Conservation (phyloP, 2,888 invertebrate genomes). For the Hypselothyrea guttata region DNA sequence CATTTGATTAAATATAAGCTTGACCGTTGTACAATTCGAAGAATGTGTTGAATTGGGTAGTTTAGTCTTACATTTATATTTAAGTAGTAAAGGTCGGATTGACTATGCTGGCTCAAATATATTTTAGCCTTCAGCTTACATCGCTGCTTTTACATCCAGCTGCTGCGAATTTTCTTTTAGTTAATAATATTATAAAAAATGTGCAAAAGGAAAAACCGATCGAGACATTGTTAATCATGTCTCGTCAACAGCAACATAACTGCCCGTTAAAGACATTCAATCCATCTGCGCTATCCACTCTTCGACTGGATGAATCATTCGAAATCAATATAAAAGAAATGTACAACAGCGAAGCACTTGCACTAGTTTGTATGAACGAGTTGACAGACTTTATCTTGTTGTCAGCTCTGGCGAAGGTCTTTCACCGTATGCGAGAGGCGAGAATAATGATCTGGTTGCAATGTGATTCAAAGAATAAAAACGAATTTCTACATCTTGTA, state of each 20-base stretch:
- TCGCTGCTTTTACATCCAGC: background rate
- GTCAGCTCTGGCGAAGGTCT: constrained; percentile 9
- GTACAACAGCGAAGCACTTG: constrained; percentile 11
- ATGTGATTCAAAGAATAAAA: background rate
- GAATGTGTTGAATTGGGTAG: background rate
- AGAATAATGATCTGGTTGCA: constrained; percentile 28
- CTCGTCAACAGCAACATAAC: background rate
- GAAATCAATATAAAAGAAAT: background rate
- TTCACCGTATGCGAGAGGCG: constrained; percentile 26
- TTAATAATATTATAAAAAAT: background rate
- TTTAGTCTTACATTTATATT: background rate
- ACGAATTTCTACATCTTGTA: background rate
- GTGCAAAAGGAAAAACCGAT: background rate
- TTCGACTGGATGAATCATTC: background rate
- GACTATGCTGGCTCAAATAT: too few relatives aligned
- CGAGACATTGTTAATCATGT: background rate
- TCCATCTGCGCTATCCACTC: background rate
- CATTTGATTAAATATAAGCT: too few relatives aligned
- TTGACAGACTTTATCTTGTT: constrained; percentile 9
- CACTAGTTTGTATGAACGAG: constrained; percentile 29
- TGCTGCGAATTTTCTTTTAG: background rate
- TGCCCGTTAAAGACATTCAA: constrained; percentile 19
- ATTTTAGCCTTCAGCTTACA: background rate
- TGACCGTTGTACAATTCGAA: background rate
- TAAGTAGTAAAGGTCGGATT: constrained; percentile 13